phyloP scores from a whole-genome alignment of 2,797 vertebrate species.

The Sebastes diaconus region DNA sequence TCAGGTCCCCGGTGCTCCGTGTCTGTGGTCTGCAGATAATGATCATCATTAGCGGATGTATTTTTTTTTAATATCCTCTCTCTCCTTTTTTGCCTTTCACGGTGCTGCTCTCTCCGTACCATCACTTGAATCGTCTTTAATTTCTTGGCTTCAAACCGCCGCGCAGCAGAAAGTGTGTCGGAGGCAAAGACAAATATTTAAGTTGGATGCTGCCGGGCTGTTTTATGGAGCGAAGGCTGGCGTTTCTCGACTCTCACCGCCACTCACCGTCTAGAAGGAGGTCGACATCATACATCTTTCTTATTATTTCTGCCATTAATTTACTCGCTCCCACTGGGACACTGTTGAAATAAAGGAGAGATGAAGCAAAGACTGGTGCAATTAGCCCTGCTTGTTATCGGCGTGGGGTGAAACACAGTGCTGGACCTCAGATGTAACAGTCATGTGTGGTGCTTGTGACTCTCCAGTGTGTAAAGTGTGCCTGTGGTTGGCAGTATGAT shows the following conservation, averaged over 20 bases:
- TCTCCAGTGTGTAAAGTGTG: conserved; percentile 66
- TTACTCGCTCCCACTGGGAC: conserved; percentile 8
- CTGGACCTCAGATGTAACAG: conserved; percentile 44
- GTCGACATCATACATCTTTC: conserved; percentile 28
- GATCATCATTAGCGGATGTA: conserved; percentile 44
- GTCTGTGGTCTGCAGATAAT: conserved; percentile 51
- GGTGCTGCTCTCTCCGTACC: conserved; percentile 38
- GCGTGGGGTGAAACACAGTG: conserved; percentile 11
- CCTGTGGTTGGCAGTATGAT: conserved; percentile 69
- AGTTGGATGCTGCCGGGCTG: conserved; percentile 55
- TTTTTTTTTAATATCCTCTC: conserved; percentile 28
- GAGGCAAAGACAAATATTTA: conserved; percentile 75
- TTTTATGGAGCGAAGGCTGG: conserved; percentile 47
- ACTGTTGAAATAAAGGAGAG: conserved; percentile 29
- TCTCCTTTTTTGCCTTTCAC: conserved; percentile 31
- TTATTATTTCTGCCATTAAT: conserved; percentile 35
- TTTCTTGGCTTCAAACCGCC: conserved; percentile 46
- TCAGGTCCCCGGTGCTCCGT: conserved; percentile 25
- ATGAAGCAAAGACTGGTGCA: conserved; percentile 29
- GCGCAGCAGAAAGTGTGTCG: conserved; percentile 58
- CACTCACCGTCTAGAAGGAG: conserved; percentile 15
- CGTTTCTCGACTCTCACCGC: conserved; percentile 30
- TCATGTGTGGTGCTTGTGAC: conserved; percentile 73
- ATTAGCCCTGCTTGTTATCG: conserved; percentile 33
- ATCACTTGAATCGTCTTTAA: conserved; percentile 57